Evolutionary conservation across 1,140 invertebrate species (phyloP).

Genomic region (Drosophila nebulosa): DNA sequence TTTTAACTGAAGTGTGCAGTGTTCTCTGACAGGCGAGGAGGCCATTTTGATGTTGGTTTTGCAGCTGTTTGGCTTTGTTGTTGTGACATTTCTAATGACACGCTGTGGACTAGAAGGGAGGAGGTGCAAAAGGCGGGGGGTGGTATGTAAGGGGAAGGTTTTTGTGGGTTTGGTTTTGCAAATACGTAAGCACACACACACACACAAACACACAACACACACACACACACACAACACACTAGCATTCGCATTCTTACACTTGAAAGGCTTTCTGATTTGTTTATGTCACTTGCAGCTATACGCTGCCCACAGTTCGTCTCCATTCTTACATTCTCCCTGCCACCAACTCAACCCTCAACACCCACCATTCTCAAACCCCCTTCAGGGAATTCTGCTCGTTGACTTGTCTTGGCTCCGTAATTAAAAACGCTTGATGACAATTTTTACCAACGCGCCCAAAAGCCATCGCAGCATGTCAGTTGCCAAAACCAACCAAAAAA

Average conservation of each 20-base stretch:
- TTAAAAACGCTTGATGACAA: constrained; percentile 79
- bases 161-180: constrained; percentile 44
- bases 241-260: constrained; percentile 35
- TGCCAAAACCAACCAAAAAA: constrained; percentile 36
- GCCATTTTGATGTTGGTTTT: constrained; percentile 55
- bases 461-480: constrained; percentile 34
- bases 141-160: not conserved
- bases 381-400: not conserved
- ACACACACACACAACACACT: not conserved
- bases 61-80: constrained; percentile 73
- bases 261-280: constrained; percentile 77
- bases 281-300: constrained; percentile 78
- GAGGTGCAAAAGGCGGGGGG: not conserved
- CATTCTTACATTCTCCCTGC: not conserved
- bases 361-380: not conserved
- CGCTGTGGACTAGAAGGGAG: constrained; percentile 9
- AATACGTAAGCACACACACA: constrained; percentile 50
- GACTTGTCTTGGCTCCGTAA: constrained; percentile 44
- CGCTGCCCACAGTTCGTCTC: constrained; percentile 55
- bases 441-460: constrained; percentile 59
- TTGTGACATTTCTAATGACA: constrained; percentile 79
- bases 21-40: constrained; percentile 19
- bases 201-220: constrained; percentile 10
- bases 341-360: not conserved
- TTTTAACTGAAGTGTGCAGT: constrained; percentile 35